These are phyloP conservation scores for Parnassius smintheus DNA, from an alignment of 2,888 invertebrate species.

Conservation along the genomic window DNA sequence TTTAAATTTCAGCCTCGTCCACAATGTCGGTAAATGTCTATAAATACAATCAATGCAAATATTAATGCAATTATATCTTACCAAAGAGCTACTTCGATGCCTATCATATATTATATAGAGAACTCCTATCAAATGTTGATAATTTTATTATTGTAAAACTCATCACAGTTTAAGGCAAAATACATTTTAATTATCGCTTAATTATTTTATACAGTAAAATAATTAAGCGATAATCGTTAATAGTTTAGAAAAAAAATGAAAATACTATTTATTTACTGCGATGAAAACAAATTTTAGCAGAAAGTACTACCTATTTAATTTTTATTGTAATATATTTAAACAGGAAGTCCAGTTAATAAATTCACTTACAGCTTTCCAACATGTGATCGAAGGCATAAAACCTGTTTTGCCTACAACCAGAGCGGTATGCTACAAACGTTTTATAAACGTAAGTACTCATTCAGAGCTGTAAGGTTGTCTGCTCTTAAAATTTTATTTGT, in stretches of 20 bases:
- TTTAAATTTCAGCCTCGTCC: constrained; percentile 17
- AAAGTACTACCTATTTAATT: not conserved
- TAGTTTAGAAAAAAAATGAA: too few species aligned
- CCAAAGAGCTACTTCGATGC: too few species aligned
- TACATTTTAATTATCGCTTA: too few species aligned
- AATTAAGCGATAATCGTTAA: too few species aligned
- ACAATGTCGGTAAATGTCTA: constrained; percentile 24
- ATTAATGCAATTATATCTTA: too few species aligned
- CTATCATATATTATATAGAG: too few species aligned
- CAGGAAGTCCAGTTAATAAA: constrained; percentile 10
- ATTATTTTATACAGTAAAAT: too few species aligned
- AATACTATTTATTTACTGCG: too few species aligned
- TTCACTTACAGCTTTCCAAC: constrained; percentile 55
- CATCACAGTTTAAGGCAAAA: too few species aligned
- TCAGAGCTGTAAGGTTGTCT: constrained; percentile 9
- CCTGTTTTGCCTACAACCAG: constrained; percentile 42
- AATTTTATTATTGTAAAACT: too few species aligned
- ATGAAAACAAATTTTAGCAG: not conserved
- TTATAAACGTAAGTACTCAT: constrained; percentile 14
- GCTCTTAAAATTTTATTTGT: constrained; percentile 10
- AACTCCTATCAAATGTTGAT: too few species aligned
- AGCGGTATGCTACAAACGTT: constrained; percentile 16
- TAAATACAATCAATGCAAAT: constrained; percentile 35
- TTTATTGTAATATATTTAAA: constrained; percentile 16
- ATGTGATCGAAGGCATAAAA: constrained; percentile 49